A percentile compares a stretch with the other conserved stretches of the same genome.
Evolutionary conservation across 2,888 invertebrate species (phyloP).

Genomic region (Sericinus montela): DNA sequence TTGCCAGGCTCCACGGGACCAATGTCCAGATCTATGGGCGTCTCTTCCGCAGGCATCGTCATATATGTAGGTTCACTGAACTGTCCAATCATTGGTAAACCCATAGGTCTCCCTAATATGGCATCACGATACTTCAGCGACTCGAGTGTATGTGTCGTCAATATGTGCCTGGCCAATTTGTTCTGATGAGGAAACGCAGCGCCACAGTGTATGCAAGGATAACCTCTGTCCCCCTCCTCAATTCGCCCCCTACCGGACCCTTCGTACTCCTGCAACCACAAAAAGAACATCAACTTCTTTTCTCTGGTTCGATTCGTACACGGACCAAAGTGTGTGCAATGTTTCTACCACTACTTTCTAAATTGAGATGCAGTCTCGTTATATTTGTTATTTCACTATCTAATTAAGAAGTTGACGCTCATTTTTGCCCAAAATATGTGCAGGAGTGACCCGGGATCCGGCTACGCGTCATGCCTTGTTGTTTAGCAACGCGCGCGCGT

Average conservation of each 20-base stretch:
- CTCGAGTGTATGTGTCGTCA: conserved; percentile 93
- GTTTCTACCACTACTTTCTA: conserved; percentile 76
- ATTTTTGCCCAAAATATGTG: conserved; percentile 86
- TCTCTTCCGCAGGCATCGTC: conserved; percentile 77
- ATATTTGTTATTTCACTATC: conserved; percentile 65
- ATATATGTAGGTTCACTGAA: conserved; percentile 69
- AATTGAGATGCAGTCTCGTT: conserved; percentile 74
- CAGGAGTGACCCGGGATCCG: conserved; percentile 76
- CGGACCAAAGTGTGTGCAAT: conserved; percentile 71
- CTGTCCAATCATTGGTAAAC: conserved; percentile 63
- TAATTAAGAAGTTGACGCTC: conserved; percentile 91
- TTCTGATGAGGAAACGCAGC: conserved; percentile 93
- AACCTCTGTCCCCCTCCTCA: conserved; percentile 78
- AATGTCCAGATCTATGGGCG: conserved; percentile 78
- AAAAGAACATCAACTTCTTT: conserved; percentile 94
- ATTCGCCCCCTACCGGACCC: conserved; percentile 80
- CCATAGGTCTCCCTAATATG: conserved; percentile 59
- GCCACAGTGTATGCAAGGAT: conserved; percentile 94
- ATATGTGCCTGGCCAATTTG: conserved; percentile 93
- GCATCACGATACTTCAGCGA: conserved; percentile 92
- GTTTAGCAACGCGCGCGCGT: conserved; percentile 68
- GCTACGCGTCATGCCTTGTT: conserved; percentile 71
- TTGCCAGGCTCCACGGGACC: conserved; percentile 83
- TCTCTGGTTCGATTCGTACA: conserved; percentile 64
- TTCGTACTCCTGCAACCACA: conserved; percentile 95